Base-by-base conservation (phyloP, 1,140 invertebrate genomes). In the Anadara kagoshimensis region DNA sequence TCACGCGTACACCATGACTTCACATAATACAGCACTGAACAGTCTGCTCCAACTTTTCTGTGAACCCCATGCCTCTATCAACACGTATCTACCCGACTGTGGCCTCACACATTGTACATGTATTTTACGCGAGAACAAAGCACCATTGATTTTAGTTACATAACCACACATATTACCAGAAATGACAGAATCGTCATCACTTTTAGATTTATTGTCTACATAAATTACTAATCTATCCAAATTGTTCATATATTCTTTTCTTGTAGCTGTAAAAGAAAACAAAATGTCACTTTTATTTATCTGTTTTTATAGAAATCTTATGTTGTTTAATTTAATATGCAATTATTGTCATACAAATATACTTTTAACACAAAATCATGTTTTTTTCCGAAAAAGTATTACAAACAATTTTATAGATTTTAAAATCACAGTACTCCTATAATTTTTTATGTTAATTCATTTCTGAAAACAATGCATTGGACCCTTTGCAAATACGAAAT, bases 1-100 rank as follows among this genome's bases (percentile, higher is more conserved):
- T 78, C 72, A 78, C 49, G 76, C 83, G 71, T 91, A 92, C n/a
- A 91, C 90, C 81, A 88, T 88, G 14, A 92, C 91, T 85, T 92
- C 91, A 77, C 92, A 92, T 12, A 92, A 78, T 24, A 92, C 89
- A 47, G 91, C 88, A 49, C 89, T 91, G 81, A 91, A 92, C 5
- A 91, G 80, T 69, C 89, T 84, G 66, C 88, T 90, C 89, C 90
- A 91, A 47, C 90, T 85, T 77, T 91, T 89, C n/a, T 89, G 86
- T 4, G 90, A 84, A n/a, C 91, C 91, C 71, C 86, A 89, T 0
- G 91, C 91, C 79, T 91, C 89, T 36, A 92, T 89, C 70, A 91
- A 91, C 18, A 92, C 85, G 75, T 91, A 92, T n/a, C 91, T 87
- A 12, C 91, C 92, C 20, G 80, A 85, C 22, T 90, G 82, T 11